Evolutionary conservation across 2,888 invertebrate genomes (phyloP), one percentile per base, ranked within the genome.

Genomic region (Tribolium freemani): DNA sequence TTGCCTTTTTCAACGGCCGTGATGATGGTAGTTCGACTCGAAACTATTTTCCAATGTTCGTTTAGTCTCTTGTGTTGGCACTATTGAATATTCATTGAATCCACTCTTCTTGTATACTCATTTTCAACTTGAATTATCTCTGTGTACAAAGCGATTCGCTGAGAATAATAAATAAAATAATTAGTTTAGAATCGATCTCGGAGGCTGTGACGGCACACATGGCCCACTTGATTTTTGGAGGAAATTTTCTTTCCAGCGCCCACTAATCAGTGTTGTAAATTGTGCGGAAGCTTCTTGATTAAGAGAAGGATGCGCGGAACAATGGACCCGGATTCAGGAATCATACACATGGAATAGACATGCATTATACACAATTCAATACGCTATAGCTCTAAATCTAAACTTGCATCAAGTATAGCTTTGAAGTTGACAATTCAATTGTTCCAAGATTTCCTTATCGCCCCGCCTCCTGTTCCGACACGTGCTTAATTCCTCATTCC

Each of bases 391-490:
- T 64, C 72, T 83, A 82, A 82, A 84, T 82, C 83, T 82, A 82
- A 84, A 82, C 82, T 79, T 79, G 76, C 81, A 82, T 83, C 83
- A 80, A 84, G 84, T 83, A 80, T 82, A 81, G 83, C 84, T 84
- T 84, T 84, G 84, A 84, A 84, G 83, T 82, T 84, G 84, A 84
- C 84, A 84, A 84, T 83, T 78, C 83, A 84, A 84, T 84, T 84
- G 84, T 84, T 82, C 83, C 75, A 78, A 80, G 83, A 80, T 80
- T 79, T 81, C 80, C 80, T 79, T 78, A 78, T 80, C 79, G 73
- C 74, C 73, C 73, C 75, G 58, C 51, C 61, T 48, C 51, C 54
- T 50, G 51, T 66, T 48, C 63, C 63, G 60, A 51, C 69, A 60
- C 69, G 58, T 60, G 69, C 60, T 58, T 50, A 31, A 48, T 57